Evolutionary conservation across 2,888 invertebrate genomes (phyloP).

Genomic region (Sarcophaga rosellei): DNA sequence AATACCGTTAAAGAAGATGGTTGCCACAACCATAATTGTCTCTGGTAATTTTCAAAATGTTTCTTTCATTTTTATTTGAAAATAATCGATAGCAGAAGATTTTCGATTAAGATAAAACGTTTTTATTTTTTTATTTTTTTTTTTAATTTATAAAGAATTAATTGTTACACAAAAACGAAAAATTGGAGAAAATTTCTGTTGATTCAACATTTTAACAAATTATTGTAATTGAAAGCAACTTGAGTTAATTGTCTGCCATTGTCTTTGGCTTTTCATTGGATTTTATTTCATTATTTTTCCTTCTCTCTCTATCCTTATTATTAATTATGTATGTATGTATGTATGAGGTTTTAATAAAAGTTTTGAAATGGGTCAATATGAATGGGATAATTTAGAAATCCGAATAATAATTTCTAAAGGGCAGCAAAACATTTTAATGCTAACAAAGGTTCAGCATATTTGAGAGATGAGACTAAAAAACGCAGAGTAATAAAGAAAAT

Average conservation of each 20-base stretch:
- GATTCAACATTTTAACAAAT: slow-evolving; percentile 53
- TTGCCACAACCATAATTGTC: slow-evolving; percentile 27
- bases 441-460: not conserved
- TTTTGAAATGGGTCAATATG: slow-evolving; percentile 63
- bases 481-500: slow-evolving; percentile 47
- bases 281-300: slow-evolving; percentile 59
- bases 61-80: slow-evolving; percentile 29
- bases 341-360: not conserved
- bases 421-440: slow-evolving; percentile 10
- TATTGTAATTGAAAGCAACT: slow-evolving; percentile 60
- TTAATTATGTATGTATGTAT: slow-evolving; percentile 42
- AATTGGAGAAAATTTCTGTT: slow-evolving; percentile 25
- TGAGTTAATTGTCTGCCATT: slow-evolving; percentile 46
- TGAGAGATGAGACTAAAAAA: slow-evolving; percentile 3
- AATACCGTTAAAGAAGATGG: slow-evolving; percentile 51
- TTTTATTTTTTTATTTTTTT: not conserved
- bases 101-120: slow-evolving; percentile 29
- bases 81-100: slow-evolving; percentile 20
- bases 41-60: slow-evolving; percentile 1
- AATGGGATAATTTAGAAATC: slow-evolving; percentile 36
- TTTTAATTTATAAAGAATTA: not conserved
- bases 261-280: not conserved
- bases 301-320: not conserved
- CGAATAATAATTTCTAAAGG: slow-evolving; percentile 16
- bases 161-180: not conserved